Evolutionary conservation across 2,888 invertebrate genomes (phyloP).

Genomic region (Ctena decussata): DNA sequence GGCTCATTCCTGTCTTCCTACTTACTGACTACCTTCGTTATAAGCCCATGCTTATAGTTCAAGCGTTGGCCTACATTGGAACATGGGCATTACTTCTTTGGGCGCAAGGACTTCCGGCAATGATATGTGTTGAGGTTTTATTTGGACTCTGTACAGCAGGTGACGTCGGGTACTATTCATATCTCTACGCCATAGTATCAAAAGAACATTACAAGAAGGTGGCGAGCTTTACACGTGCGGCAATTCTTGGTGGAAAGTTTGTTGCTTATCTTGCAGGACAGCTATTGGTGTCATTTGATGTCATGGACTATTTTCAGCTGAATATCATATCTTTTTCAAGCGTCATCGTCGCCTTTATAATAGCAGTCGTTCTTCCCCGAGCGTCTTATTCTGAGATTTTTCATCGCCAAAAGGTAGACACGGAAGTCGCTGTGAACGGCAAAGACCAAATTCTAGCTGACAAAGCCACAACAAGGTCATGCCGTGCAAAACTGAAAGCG

Average conservation of each 20-base stretch:
- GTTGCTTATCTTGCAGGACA: constrained; percentile 93
- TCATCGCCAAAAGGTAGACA: constrained; percentile 11
- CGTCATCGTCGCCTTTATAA: constrained; percentile 91
- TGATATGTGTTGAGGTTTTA: constrained; percentile 92
- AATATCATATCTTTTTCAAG: constrained; percentile 93
- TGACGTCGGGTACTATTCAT: constrained; percentile 97
- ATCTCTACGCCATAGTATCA: constrained; percentile 97
- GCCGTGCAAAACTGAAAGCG: not conserved
- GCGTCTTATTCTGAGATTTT: constrained; percentile 56
- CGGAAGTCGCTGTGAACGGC: too few relatives aligned
- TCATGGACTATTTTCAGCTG: constrained; percentile 92
- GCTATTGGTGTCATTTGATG: constrained; percentile 90
- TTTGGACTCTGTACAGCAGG: constrained; percentile 95
- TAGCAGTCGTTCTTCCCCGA: constrained; percentile 92
- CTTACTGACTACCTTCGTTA: constrained; percentile 94
- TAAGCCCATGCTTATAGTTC: constrained; percentile 95
- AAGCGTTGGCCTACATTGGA: constrained; percentile 91
- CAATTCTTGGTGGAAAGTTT: constrained; percentile 93
- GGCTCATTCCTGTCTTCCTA: constrained; percentile 92
- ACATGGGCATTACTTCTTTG: constrained; percentile 93
- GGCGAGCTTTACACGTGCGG: constrained; percentile 94
- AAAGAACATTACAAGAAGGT: constrained; percentile 92
- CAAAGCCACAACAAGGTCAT: too few relatives aligned
- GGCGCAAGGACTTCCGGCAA: constrained; percentile 91
- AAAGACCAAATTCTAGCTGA: too few relatives aligned